Conservation (phyloP, 2,113 vertebrate genomes). For the Columbina picui region DNA sequence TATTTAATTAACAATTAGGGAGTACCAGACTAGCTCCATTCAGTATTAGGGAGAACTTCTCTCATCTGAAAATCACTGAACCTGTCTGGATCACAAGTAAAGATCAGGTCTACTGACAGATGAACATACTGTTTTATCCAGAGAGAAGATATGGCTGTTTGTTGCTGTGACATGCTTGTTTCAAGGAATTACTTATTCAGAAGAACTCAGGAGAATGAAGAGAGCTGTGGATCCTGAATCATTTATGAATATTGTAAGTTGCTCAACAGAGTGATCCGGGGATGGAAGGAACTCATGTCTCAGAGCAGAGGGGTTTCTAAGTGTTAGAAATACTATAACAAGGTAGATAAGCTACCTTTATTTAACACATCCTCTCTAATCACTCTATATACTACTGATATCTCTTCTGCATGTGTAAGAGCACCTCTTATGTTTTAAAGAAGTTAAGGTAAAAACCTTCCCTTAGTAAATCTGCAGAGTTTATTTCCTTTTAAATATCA, state of each 20-base stretch:
- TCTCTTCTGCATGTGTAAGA: not conserved
- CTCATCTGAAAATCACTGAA: not conserved
- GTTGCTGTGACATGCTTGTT: not conserved
- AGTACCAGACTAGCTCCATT: not conserved
- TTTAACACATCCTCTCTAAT: not conserved
- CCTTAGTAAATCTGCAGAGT: not conserved
- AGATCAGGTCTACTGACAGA: not conserved
- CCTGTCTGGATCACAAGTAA: not conserved
- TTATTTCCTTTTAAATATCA: not conserved
- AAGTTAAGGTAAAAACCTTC: not conserved
- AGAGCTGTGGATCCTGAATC: constrained; percentile 12
- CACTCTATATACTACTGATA: not conserved
- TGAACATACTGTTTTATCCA: not conserved
- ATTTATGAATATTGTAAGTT: constrained; percentile 22
- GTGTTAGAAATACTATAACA: not conserved
- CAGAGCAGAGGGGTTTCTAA: not conserved
- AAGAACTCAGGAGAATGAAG: not conserved
- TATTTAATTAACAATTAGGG: not conserved
- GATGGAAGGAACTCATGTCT: not conserved
- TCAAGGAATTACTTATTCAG: not conserved
- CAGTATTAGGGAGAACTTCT: not conserved
- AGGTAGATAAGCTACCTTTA: not conserved
- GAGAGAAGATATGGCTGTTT: constrained; percentile 33
- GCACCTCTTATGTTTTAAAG: not conserved
- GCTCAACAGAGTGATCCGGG: not conserved